These are phyloP conservation scores for Malurus elegans DNA, from an alignment of 2,113 vertebrate species.

Conservation along the genomic window DNA sequence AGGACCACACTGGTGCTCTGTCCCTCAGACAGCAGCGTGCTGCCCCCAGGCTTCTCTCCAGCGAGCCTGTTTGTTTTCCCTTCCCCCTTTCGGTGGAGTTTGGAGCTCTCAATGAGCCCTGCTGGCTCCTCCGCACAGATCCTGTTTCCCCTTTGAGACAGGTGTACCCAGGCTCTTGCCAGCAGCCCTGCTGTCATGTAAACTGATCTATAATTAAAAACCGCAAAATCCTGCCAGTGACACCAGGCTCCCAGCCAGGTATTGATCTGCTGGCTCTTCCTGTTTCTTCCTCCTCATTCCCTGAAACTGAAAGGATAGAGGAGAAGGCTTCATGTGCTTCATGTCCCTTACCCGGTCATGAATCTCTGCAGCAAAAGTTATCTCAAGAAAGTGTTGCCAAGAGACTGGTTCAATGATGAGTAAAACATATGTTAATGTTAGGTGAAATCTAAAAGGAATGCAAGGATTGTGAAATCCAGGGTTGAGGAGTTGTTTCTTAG, in stretches of 20 bases:
- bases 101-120: background rate
- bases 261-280: background rate
- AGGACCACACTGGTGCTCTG: background rate
- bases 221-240: background rate
- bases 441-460: background rate
- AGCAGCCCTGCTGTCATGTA: background rate
- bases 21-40: accelerated
- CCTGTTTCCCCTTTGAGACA: background rate
- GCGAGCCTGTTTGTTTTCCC: background rate
- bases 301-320: background rate
- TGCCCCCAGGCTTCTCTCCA: background rate
- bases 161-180: background rate
- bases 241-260: background rate
- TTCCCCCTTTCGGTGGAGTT: background rate
- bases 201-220: conserved; percentile 18
- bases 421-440: background rate
- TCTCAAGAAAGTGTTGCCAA: background rate
- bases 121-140: background rate
- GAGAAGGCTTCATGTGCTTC: background rate
- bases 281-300: background rate
- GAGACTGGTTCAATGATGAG: background rate
- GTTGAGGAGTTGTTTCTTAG: background rate
- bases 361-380: background rate
- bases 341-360: background rate
- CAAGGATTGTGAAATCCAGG: background rate